Percentiles rank a stretch among this genome's conserved stretches.
phyloP scores from a whole-genome alignment of 2,888 invertebrate genomes.

The Drosophila testacea region DNA sequence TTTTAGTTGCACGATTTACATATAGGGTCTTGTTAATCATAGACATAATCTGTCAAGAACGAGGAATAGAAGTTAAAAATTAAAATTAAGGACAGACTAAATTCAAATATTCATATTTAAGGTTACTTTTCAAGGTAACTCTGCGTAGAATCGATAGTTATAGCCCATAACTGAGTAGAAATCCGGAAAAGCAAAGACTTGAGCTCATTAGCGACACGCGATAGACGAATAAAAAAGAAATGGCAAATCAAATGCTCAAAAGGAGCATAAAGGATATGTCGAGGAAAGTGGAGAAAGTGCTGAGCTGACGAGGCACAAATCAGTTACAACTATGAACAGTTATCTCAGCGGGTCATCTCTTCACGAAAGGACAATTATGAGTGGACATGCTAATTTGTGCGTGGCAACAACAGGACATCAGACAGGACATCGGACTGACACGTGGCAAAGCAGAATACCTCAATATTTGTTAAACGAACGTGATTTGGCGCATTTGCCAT shows the following conservation, averaged over 20 bases:
- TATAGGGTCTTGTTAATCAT: too few species aligned
- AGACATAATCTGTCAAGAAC: too few species aligned
- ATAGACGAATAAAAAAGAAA: slow-evolving; percentile 71
- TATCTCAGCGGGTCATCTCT: slow-evolving; percentile 83
- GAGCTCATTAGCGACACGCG: slow-evolving; percentile 76
- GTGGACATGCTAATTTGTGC: slow-evolving; percentile 83
- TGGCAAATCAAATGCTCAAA: slow-evolving; percentile 71
- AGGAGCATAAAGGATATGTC: slow-evolving; percentile 8
- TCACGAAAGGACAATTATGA: slow-evolving; percentile 82
- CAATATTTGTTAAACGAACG: slow-evolving; percentile 80
- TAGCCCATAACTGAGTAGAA: slow-evolving; percentile 8
- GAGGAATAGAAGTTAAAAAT: neutral
- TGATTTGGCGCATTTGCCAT: slow-evolving; percentile 78
- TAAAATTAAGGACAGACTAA: neutral
- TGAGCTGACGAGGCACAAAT: slow-evolving; percentile 61
- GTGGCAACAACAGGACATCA: slow-evolving; percentile 36
- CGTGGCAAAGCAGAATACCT: slow-evolving; percentile 81
- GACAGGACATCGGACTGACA: slow-evolving; percentile 48
- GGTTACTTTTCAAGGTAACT: neutral
- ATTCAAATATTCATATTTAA: neutral
- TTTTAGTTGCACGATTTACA: too few species aligned
- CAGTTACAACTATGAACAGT: slow-evolving; percentile 80
- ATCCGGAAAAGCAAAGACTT: slow-evolving; percentile 25
- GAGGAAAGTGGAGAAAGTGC: slow-evolving; percentile 16
- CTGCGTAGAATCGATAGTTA: slow-evolving; percentile 35